Percentiles rank a stretch among this genome's conserved stretches.
Evolutionary conservation across 2,113 vertebrate species (phyloP).

Genomic region (Balaeniceps rex): DNA sequence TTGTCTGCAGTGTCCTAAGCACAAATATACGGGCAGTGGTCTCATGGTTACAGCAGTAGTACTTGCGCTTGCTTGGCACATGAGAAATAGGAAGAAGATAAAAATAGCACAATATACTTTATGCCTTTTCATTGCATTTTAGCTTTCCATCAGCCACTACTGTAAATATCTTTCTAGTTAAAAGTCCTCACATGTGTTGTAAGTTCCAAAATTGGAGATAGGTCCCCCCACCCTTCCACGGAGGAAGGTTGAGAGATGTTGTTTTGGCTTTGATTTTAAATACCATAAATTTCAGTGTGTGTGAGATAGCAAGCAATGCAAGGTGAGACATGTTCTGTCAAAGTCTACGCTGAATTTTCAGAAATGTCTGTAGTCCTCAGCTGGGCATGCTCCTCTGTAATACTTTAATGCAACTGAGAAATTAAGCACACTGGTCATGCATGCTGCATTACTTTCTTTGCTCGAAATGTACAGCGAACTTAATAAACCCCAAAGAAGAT

Average conservation of each 20-base stretch:
- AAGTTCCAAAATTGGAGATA: background rate
- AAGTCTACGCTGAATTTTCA: background rate
- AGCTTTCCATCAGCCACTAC: background rate
- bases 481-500: background rate
- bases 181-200: background rate
- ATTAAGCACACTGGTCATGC: background rate
- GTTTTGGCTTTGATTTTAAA: background rate
- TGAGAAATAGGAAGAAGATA: background rate
- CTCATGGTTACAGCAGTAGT: background rate
- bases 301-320: background rate
- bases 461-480: background rate
- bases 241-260: background rate
- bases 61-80: background rate
- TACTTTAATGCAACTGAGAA: background rate
- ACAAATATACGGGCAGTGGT: rapidly evolving
- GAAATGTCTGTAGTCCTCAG: background rate
- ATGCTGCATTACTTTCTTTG: background rate
- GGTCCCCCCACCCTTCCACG: rapidly evolving
- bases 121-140: background rate
- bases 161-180: background rate
- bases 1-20: background rate
- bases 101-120: background rate
- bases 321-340: background rate
- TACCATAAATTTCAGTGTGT: background rate
- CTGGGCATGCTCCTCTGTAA: background rate